These are phyloP conservation scores for Pithys albifrons DNA, from an alignment of 2,113 vertebrate genomes.

Conservation along the genomic window DNA sequence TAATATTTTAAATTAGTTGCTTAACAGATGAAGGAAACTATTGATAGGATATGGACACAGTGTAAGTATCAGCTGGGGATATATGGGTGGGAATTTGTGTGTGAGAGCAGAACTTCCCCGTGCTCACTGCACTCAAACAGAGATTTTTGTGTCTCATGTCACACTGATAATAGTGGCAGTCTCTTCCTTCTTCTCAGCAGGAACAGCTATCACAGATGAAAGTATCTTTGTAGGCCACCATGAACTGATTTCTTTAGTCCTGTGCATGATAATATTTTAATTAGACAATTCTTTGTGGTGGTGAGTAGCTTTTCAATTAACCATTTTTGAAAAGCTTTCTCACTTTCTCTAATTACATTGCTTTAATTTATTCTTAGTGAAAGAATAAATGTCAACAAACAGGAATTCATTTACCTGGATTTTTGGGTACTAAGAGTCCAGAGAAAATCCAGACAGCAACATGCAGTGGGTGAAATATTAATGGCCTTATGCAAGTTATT, in stretches of 20 bases:
- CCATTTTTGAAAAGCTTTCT: not conserved
- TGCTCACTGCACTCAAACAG: not conserved
- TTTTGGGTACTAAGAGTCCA: not conserved
- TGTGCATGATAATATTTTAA: conserved; percentile 43
- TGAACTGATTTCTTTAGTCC: conserved; percentile 11
- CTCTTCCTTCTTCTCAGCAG: conserved; percentile 2
- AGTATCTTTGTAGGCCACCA: not conserved
- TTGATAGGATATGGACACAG: not conserved
- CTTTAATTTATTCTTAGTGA: not conserved
- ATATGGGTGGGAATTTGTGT: not conserved
- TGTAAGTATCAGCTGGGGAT: not conserved
- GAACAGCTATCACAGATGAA: conserved; percentile 20
- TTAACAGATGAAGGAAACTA: not conserved
- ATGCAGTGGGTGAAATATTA: not conserved
- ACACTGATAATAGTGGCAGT: not conserved
- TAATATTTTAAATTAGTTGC: not conserved
- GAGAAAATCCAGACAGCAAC: not conserved
- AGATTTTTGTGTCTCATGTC: not conserved
- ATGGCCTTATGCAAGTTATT: not conserved
- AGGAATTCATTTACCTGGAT: not conserved
- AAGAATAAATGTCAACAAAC: conserved; percentile 1
- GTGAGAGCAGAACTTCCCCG: not conserved
- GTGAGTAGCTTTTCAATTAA: conserved; percentile 35
- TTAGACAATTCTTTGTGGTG: conserved; percentile 37
- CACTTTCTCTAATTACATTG: conserved; percentile 15